These are phyloP conservation scores for Perizoma flavofasciatum DNA, from an alignment of 2,888 invertebrate species.

Conservation along the genomic window DNA sequence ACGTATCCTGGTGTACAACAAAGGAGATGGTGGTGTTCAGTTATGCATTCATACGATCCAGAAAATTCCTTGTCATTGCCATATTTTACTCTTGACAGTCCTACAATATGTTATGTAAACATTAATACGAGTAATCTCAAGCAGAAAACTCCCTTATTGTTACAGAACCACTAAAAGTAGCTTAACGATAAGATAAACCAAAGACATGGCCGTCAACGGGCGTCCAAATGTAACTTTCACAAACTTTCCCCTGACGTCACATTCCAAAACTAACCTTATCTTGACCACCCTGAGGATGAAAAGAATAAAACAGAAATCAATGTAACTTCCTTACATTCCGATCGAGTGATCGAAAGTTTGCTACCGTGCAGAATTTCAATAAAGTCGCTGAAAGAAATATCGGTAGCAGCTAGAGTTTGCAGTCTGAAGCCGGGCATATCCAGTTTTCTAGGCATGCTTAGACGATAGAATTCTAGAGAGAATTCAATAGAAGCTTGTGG, in stretches of 20 bases:
- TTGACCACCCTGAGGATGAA: constrained; percentile 20
- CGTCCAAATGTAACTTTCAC: constrained; percentile 31
- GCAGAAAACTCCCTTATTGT: constrained; percentile 19
- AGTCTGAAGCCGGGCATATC: constrained; percentile 6
- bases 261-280: constrained; percentile 35
- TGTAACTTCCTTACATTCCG: constrained; percentile 36
- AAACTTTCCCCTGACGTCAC: constrained; percentile 12
- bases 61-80: too few species aligned
- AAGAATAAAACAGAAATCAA: constrained; percentile 28
- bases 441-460: background rate
- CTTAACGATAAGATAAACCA: constrained; percentile 42
- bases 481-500: too few species aligned
- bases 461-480: background rate
- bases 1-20: too few species aligned
- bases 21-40: too few species aligned
- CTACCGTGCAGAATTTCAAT: constrained; percentile 75
- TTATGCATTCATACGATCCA: too few species aligned
- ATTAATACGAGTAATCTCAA: constrained; percentile 1
- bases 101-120: constrained; percentile 6
- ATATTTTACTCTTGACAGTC: background rate
- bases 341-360: constrained; percentile 59
- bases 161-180: constrained; percentile 28
- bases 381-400: constrained; percentile 71
- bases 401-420: constrained; percentile 30
- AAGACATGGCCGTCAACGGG: constrained; percentile 35